These are phyloP conservation scores for Ormyrus thymus DNA, from an alignment of 2,888 invertebrate genomes.

Conservation along the genomic window DNA sequence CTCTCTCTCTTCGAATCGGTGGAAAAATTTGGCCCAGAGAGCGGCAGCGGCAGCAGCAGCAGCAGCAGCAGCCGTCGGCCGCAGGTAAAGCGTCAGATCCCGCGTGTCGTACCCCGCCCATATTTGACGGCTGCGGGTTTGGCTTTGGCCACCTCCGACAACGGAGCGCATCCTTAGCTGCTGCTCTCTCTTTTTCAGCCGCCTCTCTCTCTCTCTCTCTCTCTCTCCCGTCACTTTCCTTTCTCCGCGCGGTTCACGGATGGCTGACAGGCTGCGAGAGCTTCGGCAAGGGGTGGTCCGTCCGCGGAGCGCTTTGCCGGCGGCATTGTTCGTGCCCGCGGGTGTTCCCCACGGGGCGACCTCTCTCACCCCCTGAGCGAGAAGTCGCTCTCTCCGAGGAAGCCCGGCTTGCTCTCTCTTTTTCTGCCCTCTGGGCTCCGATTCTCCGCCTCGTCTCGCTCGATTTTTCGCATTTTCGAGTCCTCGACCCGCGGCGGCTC, in stretches of 20 bases:
- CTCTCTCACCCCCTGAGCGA: constrained; percentile 7
- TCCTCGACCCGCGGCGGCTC: background rate
- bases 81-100: constrained; percentile 9
- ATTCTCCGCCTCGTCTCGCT: constrained; percentile 34
- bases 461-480: constrained; percentile 49
- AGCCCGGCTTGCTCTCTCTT: constrained; percentile 60
- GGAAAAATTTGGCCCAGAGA: constrained; percentile 54
- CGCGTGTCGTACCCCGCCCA: constrained; percentile 61
- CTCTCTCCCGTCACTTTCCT: constrained; percentile 32
- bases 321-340: constrained; percentile 70
- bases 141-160: constrained; percentile 53
- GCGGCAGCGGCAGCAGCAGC: constrained; percentile 57
- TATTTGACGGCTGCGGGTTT: constrained; percentile 70
- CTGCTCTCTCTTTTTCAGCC: constrained; percentile 18
- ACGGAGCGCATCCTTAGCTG: background rate
- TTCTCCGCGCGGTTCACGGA: constrained; percentile 45
- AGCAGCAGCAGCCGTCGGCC: constrained; percentile 65
- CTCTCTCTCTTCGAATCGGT: constrained; percentile 15
- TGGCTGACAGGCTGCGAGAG: constrained; percentile 42
- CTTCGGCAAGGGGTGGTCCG: constrained; percentile 69
- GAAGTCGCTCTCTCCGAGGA: background rate
- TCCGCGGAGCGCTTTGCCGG: constrained; percentile 66
- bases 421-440: too few species aligned
- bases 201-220: constrained; percentile 41
- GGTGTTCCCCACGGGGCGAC: constrained; percentile 64